phyloP scores from a whole-genome alignment of 1,140 invertebrate species.

The Drosophila melanogaster region Release_6_plus_ISO1_MT NT_033777.3:22251501-22252000 shows the following conservation, averaged over 20 bases:
- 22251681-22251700: not conserved
- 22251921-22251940: slow-evolving; percentile 2
- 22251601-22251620: slow-evolving; percentile 83
- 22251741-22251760: slow-evolving; percentile 79
- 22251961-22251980: not conserved
- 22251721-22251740: slow-evolving; percentile 40
- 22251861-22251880: slow-evolving; percentile 14
- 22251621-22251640: slow-evolving; percentile 72
- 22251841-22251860: slow-evolving; percentile 65
- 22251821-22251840: slow-evolving; percentile 72
- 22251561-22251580: slow-evolving; percentile 37
- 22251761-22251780: slow-evolving; percentile 76
- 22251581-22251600: slow-evolving; percentile 51
- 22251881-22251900: slow-evolving; percentile 52
- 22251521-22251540: too few species aligned
- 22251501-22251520: slow-evolving; percentile 8
- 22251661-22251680: not conserved
- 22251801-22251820: slow-evolving; percentile 26
- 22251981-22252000: not conserved
- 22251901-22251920: slow-evolving; percentile 60
- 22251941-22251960: not conserved
- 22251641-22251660: not conserved
- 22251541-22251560: slow-evolving; percentile 7
- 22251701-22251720: not conserved
- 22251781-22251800: slow-evolving; percentile 15